Evolutionary conservation across 1,140 invertebrate genomes (phyloP), one percentile per base, ranked within the genome.

Genomic region (Berghia stephanieae): DNA sequence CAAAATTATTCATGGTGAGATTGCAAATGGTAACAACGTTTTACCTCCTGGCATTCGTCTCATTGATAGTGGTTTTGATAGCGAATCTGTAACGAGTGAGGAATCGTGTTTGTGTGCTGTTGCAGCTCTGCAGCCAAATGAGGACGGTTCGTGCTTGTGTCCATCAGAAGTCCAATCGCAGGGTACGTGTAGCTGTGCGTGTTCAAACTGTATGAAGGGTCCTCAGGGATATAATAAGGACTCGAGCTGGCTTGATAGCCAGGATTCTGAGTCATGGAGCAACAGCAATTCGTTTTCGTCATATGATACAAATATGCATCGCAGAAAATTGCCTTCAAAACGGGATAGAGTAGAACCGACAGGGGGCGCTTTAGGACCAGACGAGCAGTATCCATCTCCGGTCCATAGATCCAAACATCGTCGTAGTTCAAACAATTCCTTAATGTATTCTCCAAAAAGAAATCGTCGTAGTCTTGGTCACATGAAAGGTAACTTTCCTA

Each of bases 61-160:
- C 31, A 79, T 85, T 24, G 86, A 87, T 74, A 87, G 86, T 78
- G 86, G 86, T 40, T 87, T 87, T 79, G 86, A 87, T 55, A 87
- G 83, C 77, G 83, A 78, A 13, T 84, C 83, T 0, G 75, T 84
- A 55, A 83, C 81, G 66, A 86, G 84, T 78, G 84, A 85, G 55
- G 80, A 81, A 46, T 81, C 80, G 24, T 85, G 80, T 24, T 46
- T 66, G 21, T 74, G 78, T 72, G 60, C 78, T 74, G 69, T 52
- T 57, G 46, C 81, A 74, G 71, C 79, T 24, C 72, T 79, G 74
- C 34, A 55, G 43, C 43, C 31, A 31, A 67, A 52, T 24, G 80
- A 81, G 13, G 80, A 76, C 3, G 67, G 75, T n/a, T 74, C 78
- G 5, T 75, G 68, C 52, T 79, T 72, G 18, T 76, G 75, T 67